Percentiles rank a stretch among this genome's conserved stretches.
These are phyloP conservation scores for Muntiacus muntjak DNA, from an alignment of 2,113 vertebrate genomes.

Conservation along the genomic window DNA sequence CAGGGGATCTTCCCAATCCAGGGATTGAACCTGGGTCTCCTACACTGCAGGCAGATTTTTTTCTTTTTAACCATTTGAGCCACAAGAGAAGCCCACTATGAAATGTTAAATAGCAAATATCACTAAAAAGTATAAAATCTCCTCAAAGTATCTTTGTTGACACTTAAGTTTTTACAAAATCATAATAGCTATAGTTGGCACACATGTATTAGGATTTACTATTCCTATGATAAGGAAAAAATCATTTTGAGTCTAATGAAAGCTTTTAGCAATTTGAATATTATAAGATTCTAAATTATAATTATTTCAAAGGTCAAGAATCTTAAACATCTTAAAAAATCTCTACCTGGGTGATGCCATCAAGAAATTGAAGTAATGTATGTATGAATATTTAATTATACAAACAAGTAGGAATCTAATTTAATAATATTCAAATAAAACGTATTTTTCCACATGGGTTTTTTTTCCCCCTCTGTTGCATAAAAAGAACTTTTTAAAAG, in stretches of 20 bases:
- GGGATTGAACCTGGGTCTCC: background rate
- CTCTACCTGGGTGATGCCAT: conserved; percentile 59
- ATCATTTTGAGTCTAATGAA: conserved; percentile 40
- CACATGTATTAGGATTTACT: background rate
- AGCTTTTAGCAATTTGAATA: conserved; percentile 60
- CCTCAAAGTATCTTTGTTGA: conserved; percentile 22
- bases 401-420: conserved; percentile 54
- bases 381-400: conserved; percentile 64
- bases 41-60: background rate
- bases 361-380: conserved; percentile 55
- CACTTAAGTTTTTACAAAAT: conserved; percentile 38
- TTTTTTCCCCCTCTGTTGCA: background rate
- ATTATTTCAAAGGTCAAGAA: conserved; percentile 73
- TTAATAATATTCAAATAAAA: conserved; percentile 57
- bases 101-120: background rate
- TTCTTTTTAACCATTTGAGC: background rate
- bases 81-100: background rate
- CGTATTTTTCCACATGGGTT: conserved; percentile 20
- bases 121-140: background rate
- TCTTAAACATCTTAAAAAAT: conserved; percentile 59
- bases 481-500: conserved; percentile 11
- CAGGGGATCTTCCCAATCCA: background rate
- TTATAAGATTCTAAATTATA: conserved; percentile 58
- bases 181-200: background rate
- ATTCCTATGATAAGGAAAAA: conserved; percentile 5